phyloP scores from a whole-genome alignment of 1,140 invertebrate species.

The Drosophila miranda region DNA sequence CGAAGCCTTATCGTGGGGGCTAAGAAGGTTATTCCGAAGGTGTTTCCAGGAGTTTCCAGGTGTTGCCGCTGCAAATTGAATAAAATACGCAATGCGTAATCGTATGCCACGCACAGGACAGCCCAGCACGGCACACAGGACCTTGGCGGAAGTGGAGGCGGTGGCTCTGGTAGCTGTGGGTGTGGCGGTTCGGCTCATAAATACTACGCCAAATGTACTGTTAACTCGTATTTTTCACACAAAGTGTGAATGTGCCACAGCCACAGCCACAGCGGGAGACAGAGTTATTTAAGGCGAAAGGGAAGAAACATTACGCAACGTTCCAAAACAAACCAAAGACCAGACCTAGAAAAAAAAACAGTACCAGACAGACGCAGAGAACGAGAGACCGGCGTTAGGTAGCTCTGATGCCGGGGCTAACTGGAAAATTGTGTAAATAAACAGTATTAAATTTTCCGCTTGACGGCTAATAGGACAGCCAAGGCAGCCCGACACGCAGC shows the following conservation, averaged over 20 bases:
- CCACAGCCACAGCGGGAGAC: conserved; percentile 2
- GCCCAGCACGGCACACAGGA: neutral
- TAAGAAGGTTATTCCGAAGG: conserved; percentile 13
- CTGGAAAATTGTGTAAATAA: conserved; percentile 69
- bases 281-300: conserved; percentile 41
- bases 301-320: conserved; percentile 48
- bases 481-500: conserved; percentile 52
- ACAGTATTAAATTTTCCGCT: conserved; percentile 71
- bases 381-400: conserved; percentile 15
- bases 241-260: conserved; percentile 57
- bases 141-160: neutral
- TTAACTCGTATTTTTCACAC: conserved; percentile 70
- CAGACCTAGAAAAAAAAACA: conserved; percentile 8
- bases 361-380: neutral
- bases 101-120: conserved; percentile 25
- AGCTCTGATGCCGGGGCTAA: conserved; percentile 4
- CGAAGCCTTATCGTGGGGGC: conserved; percentile 6
- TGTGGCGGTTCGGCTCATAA: conserved; percentile 47
- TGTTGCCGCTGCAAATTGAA: conserved; percentile 60
- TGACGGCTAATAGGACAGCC: conserved; percentile 67
- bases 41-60: conserved; percentile 27
- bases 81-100: conserved; percentile 57
- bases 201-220: conserved; percentile 73
- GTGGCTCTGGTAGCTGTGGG: conserved; percentile 1
- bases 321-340: conserved; percentile 7